Evolutionary conservation across 1,140 invertebrate species (phyloP).

Genomic region (Watersipora subatra): DNA sequence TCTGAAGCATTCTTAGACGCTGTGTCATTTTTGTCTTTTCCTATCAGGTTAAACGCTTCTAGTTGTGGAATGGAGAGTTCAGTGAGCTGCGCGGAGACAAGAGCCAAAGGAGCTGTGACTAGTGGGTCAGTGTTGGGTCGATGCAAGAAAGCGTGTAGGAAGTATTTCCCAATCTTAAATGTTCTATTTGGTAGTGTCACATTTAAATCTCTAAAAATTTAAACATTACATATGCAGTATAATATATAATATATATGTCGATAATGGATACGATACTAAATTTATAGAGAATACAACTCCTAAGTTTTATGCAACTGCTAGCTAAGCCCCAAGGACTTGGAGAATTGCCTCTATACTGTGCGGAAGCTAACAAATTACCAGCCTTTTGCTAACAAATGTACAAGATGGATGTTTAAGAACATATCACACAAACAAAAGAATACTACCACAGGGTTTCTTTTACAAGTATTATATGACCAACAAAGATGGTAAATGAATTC

Average conservation of each 20-base stretch:
- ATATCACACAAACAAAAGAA: too few relatives aligned
- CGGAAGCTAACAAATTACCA: too few relatives aligned
- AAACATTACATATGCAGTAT: conserved; percentile 5
- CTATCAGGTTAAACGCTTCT: conserved; percentile 58
- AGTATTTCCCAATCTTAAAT: conserved; percentile 61
- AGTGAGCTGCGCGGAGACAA: conserved; percentile 51
- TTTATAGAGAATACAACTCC: too few relatives aligned
- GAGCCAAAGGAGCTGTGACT: conserved; percentile 24
- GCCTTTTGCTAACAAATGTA: too few relatives aligned
- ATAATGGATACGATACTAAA: too few relatives aligned
- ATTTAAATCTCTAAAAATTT: conserved; percentile 44
- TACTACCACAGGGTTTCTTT: too few relatives aligned
- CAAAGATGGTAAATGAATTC: too few relatives aligned
- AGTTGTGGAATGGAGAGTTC: conserved; percentile 57
- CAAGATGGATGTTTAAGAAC: too few relatives aligned
- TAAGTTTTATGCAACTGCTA: too few relatives aligned
- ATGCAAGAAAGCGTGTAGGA: conserved; percentile 43
- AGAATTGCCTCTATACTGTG: too few relatives aligned
- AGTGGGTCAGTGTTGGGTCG: conserved; percentile 18
- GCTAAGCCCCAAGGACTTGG: too few relatives aligned
- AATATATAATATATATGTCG: not conserved
- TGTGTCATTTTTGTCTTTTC: conserved; percentile 42
- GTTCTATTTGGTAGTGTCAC: conserved; percentile 54
- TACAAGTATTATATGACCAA: too few relatives aligned
- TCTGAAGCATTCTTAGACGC: conserved; percentile 5